A percentile compares a stretch with the other conserved stretches of the same genome.
These are phyloP conservation scores for Cryptocephalus moraei DNA, from an alignment of 2,888 invertebrate species.

Conservation along the genomic window DNA sequence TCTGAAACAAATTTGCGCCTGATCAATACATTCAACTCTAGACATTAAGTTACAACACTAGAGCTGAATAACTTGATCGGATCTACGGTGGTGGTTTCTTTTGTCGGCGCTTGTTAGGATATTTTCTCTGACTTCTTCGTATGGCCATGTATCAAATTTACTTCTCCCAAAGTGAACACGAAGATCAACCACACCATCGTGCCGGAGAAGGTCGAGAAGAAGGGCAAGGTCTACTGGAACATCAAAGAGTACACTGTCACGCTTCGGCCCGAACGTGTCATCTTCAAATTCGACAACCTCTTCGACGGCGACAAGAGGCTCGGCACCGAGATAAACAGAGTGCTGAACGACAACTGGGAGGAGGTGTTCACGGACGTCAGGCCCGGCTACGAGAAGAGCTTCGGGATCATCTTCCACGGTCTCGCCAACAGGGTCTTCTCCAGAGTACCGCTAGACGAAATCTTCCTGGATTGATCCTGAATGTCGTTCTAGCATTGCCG, in stretches of 20 bases:
- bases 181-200: slow-evolving; percentile 52
- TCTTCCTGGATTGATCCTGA: slow-evolving; percentile 27
- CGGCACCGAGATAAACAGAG: slow-evolving; percentile 28
- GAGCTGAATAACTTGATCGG: too few relatives aligned
- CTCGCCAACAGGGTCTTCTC: slow-evolving; percentile 58
- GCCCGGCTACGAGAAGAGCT: slow-evolving; percentile 55
- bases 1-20: too few relatives aligned
- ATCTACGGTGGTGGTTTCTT: too few relatives aligned
- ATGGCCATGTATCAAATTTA: too few relatives aligned
- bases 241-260: slow-evolving; percentile 52
- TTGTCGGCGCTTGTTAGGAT: too few relatives aligned
- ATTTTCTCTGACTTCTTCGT: too few relatives aligned
- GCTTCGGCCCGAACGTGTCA: slow-evolving; percentile 50
- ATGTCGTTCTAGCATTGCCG: neutral
- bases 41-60: too few relatives aligned
- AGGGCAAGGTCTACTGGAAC: slow-evolving; percentile 55
- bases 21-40: too few relatives aligned
- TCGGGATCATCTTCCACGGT: slow-evolving; percentile 55
- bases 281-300: slow-evolving; percentile 55
- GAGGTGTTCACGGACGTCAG: slow-evolving; percentile 41
- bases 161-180: slow-evolving; percentile 44
- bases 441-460: slow-evolving; percentile 54
- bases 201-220: slow-evolving; percentile 49
- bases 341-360: slow-evolving; percentile 32
- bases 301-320: slow-evolving; percentile 35